phyloP scores from a whole-genome alignment of 92 coral and sea anemone genomes.

The Meandrina meandrites region DNA sequence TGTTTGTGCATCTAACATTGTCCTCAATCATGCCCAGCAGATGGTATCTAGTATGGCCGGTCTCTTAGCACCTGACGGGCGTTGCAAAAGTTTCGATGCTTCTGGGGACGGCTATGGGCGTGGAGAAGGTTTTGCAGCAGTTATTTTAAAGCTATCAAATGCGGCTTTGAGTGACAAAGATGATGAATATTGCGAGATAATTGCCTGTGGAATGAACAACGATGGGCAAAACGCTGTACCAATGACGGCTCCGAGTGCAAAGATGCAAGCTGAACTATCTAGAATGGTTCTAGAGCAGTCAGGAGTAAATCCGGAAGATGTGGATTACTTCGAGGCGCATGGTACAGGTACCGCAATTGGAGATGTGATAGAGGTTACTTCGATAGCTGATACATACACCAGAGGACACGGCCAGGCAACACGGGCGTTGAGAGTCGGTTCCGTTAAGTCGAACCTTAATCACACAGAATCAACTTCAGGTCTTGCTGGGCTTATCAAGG shows the following conservation, averaged over 20 bases:
- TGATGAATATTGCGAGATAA: slow-evolving; percentile 71
- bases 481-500: slow-evolving; percentile 75
- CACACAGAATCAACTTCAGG: slow-evolving; percentile 92
- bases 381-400: slow-evolving; percentile 69
- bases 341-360: slow-evolving; percentile 92
- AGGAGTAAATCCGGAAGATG: slow-evolving; percentile 57
- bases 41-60: slow-evolving; percentile 76
- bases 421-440: slow-evolving; percentile 69
- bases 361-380: slow-evolving; percentile 74
- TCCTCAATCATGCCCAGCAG: slow-evolving; percentile 50
- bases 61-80: slow-evolving; percentile 81
- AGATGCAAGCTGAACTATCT: slow-evolving; percentile 70
- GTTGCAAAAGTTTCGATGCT: slow-evolving; percentile 85
- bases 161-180: slow-evolving; percentile 60
- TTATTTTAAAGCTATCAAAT: slow-evolving; percentile 66
- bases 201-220: slow-evolving; percentile 86
- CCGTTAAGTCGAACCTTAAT: slow-evolving; percentile 84
- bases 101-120: slow-evolving; percentile 96
- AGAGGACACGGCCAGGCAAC: slow-evolving; percentile 9
- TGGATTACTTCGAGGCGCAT: slow-evolving; percentile 82
- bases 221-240: slow-evolving; percentile 90
- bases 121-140: slow-evolving; percentile 91
- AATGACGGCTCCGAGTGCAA: slow-evolving; percentile 85
- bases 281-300: slow-evolving; percentile 60
- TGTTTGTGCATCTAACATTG: slow-evolving; percentile 76